phyloP scores from a whole-genome alignment of 2,113 vertebrate species.

The Nycticryphes semicollaris region DNA sequence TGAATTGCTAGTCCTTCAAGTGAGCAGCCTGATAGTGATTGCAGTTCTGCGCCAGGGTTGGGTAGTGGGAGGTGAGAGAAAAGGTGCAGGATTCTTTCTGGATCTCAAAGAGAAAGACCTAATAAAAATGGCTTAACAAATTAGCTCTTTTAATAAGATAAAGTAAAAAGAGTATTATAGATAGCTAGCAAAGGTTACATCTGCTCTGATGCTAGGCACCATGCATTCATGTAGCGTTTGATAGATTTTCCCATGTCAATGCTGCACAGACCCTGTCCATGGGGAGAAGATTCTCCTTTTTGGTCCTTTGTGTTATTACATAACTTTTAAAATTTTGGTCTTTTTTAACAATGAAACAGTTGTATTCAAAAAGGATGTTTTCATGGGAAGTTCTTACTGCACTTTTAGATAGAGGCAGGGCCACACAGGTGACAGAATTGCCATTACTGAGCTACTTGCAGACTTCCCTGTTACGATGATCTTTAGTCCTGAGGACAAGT shows the following conservation, averaged over 20 bases:
- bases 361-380: not conserved
- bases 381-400: not conserved
- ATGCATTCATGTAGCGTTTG: not conserved
- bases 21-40: not conserved
- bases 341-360: not conserved
- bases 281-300: not conserved
- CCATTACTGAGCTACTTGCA: not conserved
- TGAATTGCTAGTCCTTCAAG: not conserved
- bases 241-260: not conserved
- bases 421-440: not conserved
- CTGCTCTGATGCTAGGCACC: not conserved
- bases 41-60: not conserved
- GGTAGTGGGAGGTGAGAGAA: not conserved
- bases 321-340: too few species aligned
- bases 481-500: not conserved
- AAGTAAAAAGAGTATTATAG: not conserved
- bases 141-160: not conserved
- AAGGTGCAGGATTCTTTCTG: not conserved
- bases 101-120: not conserved
- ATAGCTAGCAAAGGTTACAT: not conserved
- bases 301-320: not conserved
- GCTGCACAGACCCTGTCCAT: not conserved
- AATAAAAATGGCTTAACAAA: not conserved
- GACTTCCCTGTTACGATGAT: not conserved
- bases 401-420: not conserved